Evolutionary conservation across 2,797 vertebrate genomes (phyloP), one percentile per base, ranked within the genome.

Genomic region (Alcedo atthis): DNA sequence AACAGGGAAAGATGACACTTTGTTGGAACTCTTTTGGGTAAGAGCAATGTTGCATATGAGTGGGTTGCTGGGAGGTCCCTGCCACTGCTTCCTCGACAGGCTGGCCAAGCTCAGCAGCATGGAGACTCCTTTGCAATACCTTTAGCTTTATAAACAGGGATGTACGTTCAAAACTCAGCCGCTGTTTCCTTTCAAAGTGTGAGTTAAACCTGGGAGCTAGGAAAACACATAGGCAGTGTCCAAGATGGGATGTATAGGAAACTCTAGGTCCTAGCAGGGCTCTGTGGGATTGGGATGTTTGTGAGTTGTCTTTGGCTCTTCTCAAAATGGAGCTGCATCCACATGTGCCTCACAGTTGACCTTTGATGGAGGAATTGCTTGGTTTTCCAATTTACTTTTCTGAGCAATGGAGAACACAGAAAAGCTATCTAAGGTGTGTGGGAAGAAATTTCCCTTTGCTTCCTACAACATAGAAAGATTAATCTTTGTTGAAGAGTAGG

Each of bases 111-210:
- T 45, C 57, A 62, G 69, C 55, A 81, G 77, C 22, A 28, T 1
- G 1, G n/a, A 17, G 32, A 58, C 58, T 59, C 33, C 10, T 70
- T 74, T 63, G 18, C 14, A 8, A 61, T 24, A 30, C 19, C 24
- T 81, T 58, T 73, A 14, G 3, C n/a, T 84, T 75, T 35, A 12
- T 48, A 17, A 40, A 16, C 8, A 55, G 59, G 24, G 55, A 49
- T 4, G 6, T 64, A 18, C 17, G 66, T 91, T 9, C 15, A 64
- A 25, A 73, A 69, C 9, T 58, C 6, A 1, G 3, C 37, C 28
- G 69, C 0, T 0, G 2, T 59, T 89, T 6, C 4, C 40, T 57
- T 75, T 57, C n/a, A n/a, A 48, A 10, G 17, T 8, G 12, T 8
- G 1, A 8, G 8, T 45, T 78, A 46, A 37, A 82, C 66, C 19